Evolutionary conservation across 2,888 invertebrate genomes (phyloP).

Genomic region (Orthosia cruda): DNA sequence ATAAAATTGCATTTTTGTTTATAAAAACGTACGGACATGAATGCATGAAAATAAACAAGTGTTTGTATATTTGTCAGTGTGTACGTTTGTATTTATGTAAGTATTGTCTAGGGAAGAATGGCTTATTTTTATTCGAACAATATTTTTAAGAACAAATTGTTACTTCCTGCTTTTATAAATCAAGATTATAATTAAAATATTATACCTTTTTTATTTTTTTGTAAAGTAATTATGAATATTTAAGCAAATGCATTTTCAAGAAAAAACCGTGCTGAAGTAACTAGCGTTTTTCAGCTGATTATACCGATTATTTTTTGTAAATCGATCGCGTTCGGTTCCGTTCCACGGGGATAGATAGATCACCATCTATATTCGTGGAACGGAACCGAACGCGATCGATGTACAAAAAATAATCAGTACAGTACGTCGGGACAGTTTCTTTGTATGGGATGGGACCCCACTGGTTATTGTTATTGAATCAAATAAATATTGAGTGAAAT

Average conservation of each 20-base stretch:
- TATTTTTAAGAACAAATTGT: constrained; percentile 9
- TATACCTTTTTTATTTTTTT: background rate
- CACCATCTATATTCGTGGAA: too few relatives aligned
- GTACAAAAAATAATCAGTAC: too few relatives aligned
- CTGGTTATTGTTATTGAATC: background rate
- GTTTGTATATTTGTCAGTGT: constrained; percentile 10
- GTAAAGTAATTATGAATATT: too few relatives aligned
- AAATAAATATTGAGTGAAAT: background rate
- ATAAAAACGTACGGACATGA: background rate
- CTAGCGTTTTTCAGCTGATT: too few relatives aligned
- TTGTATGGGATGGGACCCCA: too few relatives aligned
- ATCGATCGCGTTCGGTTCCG: too few relatives aligned
- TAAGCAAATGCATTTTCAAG: background rate
- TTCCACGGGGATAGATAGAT: too few relatives aligned
- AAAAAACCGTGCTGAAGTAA: too few relatives aligned
- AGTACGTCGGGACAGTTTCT: too few relatives aligned
- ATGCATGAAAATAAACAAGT: background rate
- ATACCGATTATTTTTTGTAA: too few relatives aligned
- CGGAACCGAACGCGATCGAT: too few relatives aligned
- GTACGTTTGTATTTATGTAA: background rate
- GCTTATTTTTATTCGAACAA: background rate
- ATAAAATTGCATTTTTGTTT: background rate
- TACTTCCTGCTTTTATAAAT: constrained; percentile 1
- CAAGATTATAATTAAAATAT: constrained; percentile 1
- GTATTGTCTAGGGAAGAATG: background rate